Evolutionary conservation across 2,797 vertebrate species (phyloP).

Genomic region (Lateolabrax maculatus): DNA sequence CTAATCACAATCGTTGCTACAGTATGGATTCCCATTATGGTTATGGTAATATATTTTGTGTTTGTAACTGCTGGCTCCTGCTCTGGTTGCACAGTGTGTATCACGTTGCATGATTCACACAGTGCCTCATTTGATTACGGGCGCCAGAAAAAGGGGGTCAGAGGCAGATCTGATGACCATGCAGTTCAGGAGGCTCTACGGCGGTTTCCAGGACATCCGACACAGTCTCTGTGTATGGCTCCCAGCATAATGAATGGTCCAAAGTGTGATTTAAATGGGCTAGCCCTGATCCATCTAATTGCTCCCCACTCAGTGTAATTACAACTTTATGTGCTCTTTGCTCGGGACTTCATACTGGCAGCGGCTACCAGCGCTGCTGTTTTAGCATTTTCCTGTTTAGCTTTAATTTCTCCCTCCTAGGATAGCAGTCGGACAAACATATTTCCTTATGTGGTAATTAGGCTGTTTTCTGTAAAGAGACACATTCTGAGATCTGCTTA

Average conservation of each 20-base stretch:
- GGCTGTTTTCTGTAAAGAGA: constrained; percentile 11
- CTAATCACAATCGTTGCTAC: constrained; percentile 32
- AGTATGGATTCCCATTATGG: constrained; percentile 55
- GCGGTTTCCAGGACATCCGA: constrained; percentile 65
- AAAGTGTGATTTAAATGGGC: constrained; percentile 69
- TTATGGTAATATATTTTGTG: constrained; percentile 55
- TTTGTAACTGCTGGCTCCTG: constrained; percentile 51
- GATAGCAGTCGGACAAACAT: constrained; percentile 14
- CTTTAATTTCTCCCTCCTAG: constrained; percentile 26
- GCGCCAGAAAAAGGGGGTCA: constrained; percentile 70
- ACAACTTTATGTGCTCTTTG: constrained; percentile 61
- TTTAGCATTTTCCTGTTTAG: constrained; percentile 44
- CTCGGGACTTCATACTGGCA: constrained; percentile 43
- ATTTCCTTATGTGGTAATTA: constrained; percentile 17
- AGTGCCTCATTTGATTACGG: constrained; percentile 75
- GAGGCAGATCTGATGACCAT: constrained; percentile 75
- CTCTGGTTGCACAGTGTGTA: constrained; percentile 56
- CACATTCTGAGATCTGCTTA: constrained; percentile 21
- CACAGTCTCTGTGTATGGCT: constrained; percentile 56
- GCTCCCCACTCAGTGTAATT: constrained; percentile 70
- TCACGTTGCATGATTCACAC: constrained; percentile 71
- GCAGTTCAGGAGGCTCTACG: constrained; percentile 57
- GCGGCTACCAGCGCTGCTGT: constrained; percentile 25
- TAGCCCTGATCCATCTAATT: constrained; percentile 67
- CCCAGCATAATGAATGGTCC: constrained; percentile 61